These are phyloP conservation scores for Mus caroli DNA, from an alignment of 2,797 vertebrate species.

Conservation along the genomic window DNA sequence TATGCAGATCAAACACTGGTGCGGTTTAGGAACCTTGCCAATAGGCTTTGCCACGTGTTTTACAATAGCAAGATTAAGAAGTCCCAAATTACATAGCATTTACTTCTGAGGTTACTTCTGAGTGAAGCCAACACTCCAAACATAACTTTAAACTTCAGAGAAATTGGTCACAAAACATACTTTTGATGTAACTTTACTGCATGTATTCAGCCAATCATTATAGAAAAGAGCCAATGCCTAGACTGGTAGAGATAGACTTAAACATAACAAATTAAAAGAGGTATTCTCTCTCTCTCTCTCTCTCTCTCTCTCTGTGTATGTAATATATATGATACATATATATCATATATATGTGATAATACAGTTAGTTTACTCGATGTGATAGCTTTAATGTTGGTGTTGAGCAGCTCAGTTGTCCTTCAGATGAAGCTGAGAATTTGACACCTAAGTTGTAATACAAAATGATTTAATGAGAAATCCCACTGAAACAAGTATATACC, in stretches of 20 bases:
- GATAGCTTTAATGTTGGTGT: not conserved
- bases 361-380: not conserved
- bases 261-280: not conserved
- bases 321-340: too few species aligned
- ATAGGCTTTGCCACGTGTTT: not conserved
- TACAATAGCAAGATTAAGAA: not conserved
- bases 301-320: too few species aligned
- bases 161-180: not conserved
- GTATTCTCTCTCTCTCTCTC: too few species aligned
- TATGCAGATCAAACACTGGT: not conserved
- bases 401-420: not conserved
- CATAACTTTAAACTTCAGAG: not conserved
- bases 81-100: not conserved
- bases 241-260: not conserved
- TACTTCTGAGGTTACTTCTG: not conserved
- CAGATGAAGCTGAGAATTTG: not conserved
- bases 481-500: not conserved
- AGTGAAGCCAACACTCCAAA: not conserved
- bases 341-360: not conserved
- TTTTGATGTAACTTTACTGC: constrained; percentile 13
- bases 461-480: not conserved
- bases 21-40: not conserved
- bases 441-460: not conserved
- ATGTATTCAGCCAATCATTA: not conserved
- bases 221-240: not conserved